Conservation (phyloP, 1,140 invertebrate species). For the Idris sp. region DNA sequence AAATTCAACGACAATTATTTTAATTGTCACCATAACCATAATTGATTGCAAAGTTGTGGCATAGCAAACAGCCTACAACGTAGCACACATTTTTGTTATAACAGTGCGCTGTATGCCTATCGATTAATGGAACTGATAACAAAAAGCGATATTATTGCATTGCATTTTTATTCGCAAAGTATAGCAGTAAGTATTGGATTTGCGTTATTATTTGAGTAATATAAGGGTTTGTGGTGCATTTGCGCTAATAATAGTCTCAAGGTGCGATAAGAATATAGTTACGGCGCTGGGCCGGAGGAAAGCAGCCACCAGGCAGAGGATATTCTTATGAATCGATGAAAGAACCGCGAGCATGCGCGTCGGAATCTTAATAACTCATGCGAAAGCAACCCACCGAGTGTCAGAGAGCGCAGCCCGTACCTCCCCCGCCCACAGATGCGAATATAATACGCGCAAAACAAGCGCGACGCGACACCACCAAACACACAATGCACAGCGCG, state of each 20-base stretch:
- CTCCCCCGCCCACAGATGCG: conserved; percentile 57
- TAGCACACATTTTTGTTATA: no score
- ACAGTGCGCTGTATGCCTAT: conserved; percentile 28
- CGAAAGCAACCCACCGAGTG: conserved; percentile 69
- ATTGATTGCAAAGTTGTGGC: conserved; percentile 27
- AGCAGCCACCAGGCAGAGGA: conserved; percentile 68
- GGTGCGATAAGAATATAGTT: conserved; percentile 63
- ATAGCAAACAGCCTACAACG: no score
- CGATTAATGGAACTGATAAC: conserved; percentile 46
- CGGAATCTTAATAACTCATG: conserved; percentile 77
- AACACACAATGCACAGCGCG: conserved; percentile 12
- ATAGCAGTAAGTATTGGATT: conserved; percentile 46
- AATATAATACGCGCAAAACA: conserved; percentile 64
- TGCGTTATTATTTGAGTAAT: conserved; percentile 54
- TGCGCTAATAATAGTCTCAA: conserved; percentile 59
- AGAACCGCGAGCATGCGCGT: conserved; percentile 76
- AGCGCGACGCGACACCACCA: conserved; percentile 60
- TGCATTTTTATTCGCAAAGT: conserved; percentile 32
- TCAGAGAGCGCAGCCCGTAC: conserved; percentile 50
- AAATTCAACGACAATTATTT: conserved; percentile 37
- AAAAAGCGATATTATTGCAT: conserved; percentile 21
- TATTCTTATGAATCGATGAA: conserved; percentile 78
- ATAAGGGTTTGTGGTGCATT: conserved; percentile 52
- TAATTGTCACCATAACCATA: conserved; percentile 27
- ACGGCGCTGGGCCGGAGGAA: conserved; percentile 63